These are phyloP conservation scores for Pseudochirops corinnae DNA, from an alignment of 2,797 vertebrate genomes.

Conservation along the genomic window DNA sequence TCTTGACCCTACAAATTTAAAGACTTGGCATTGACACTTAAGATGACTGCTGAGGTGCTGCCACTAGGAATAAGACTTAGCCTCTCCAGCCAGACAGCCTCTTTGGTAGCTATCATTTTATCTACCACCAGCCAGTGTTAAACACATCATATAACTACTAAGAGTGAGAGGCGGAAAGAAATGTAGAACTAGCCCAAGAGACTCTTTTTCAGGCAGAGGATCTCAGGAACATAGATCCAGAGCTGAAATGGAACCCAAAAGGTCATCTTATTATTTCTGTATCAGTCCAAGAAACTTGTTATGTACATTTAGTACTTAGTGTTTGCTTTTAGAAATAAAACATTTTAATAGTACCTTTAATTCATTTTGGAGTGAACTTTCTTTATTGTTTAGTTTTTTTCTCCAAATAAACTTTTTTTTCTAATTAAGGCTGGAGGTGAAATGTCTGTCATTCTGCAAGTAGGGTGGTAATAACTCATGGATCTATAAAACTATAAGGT, in stretches of 20 bases:
- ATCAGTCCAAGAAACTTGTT: conserved; percentile 32
- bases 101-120: not conserved
- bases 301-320: conserved; percentile 52
- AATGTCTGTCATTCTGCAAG: not conserved
- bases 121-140: not conserved
- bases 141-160: not conserved
- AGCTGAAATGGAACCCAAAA: conserved; percentile 54
- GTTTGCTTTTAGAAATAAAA: conserved; percentile 48
- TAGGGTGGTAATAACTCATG: not conserved
- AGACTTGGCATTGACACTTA: not conserved
- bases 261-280: conserved; percentile 1
- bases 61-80: not conserved
- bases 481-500: not conserved
- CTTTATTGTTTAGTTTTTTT: not conserved
- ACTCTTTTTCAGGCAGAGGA: not conserved
- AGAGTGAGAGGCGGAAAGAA: not conserved
- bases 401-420: not conserved
- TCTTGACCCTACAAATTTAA: not conserved
- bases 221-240: not conserved
- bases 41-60: not conserved
- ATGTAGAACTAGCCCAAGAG: not conserved
- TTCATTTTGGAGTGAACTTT: conserved; percentile 43
- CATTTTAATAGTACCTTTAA: conserved; percentile 28
- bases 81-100: not conserved
- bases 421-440: not conserved